These are phyloP conservation scores for Hemaris fuciformis DNA, from an alignment of 2,888 invertebrate species.

Conservation along the genomic window DNA sequence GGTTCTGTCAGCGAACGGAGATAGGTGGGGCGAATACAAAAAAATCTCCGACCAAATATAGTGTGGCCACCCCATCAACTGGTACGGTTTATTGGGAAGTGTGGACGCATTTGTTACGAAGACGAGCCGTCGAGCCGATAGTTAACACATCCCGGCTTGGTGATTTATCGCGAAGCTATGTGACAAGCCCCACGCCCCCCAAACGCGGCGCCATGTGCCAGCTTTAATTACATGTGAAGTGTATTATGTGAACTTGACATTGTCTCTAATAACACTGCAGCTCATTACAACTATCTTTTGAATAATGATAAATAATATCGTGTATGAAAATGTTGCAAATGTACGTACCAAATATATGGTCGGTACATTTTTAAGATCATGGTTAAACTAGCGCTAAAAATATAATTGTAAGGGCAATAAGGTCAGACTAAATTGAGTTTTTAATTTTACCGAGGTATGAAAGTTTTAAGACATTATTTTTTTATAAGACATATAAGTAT, in stretches of 20 bases:
- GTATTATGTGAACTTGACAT: neutral
- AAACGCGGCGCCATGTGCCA: slow-evolving; percentile 24
- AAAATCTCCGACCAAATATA: slow-evolving; percentile 49
- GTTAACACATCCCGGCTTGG: slow-evolving; percentile 55
- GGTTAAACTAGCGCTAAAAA: no score
- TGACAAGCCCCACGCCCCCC: slow-evolving; percentile 25
- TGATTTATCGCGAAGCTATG: slow-evolving; percentile 56
- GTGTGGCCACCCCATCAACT: slow-evolving; percentile 46
- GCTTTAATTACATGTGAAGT: slow-evolving; percentile 30
- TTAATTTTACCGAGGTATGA: no score
- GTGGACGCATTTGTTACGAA: slow-evolving; percentile 70
- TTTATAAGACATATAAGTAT: neutral
- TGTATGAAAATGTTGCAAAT: no score
- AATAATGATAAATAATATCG: neutral
- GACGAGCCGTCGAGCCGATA: slow-evolving; percentile 45
- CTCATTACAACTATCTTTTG: neutral
- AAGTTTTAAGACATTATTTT: no score
- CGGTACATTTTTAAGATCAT: no score
- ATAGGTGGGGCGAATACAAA: slow-evolving; percentile 22
- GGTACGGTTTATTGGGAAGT: slow-evolving; percentile 51
- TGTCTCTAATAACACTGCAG: neutral
- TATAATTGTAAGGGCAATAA: no score
- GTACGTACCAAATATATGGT: no score
- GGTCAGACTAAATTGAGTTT: no score
- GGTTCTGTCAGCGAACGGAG: slow-evolving; percentile 4